Conservation (phyloP, 2,797 vertebrate genomes). For the Hapalemur alaotrensis region DNA sequence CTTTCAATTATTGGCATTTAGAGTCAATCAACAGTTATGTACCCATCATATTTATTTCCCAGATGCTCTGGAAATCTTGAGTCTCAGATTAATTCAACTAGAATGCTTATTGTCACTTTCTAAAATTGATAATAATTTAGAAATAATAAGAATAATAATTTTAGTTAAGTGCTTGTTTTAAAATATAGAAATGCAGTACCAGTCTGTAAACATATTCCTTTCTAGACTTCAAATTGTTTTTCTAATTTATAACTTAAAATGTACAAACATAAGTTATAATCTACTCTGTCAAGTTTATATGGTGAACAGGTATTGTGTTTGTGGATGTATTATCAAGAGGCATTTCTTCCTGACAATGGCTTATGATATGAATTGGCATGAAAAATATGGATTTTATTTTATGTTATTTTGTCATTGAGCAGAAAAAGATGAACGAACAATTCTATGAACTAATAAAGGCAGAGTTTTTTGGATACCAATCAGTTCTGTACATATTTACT, state of each 20-base stretch:
- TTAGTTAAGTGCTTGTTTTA: background rate
- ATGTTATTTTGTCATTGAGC: background rate
- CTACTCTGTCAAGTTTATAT: background rate
- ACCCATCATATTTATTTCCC: background rate
- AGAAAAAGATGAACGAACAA: background rate
- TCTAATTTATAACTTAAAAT: background rate
- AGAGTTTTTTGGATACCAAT: background rate
- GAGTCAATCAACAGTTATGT: background rate
- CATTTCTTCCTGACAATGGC: background rate
- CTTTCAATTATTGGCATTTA: background rate
- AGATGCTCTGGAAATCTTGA: background rate
- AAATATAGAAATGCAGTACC: background rate
- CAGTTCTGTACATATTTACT: background rate
- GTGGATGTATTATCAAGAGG: background rate
- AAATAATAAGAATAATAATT: background rate
- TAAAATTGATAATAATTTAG: background rate
- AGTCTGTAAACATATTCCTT: background rate
- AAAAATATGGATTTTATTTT: background rate
- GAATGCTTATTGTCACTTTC: background rate
- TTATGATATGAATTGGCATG: background rate
- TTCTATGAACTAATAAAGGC: background rate
- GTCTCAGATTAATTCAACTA: background rate
- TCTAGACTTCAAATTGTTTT: background rate
- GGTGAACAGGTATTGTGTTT: background rate
- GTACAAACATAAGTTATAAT: background rate